Base-by-base conservation (phyloP, 2,113 vertebrate genomes). In the Oryzias celebensis region DNA sequence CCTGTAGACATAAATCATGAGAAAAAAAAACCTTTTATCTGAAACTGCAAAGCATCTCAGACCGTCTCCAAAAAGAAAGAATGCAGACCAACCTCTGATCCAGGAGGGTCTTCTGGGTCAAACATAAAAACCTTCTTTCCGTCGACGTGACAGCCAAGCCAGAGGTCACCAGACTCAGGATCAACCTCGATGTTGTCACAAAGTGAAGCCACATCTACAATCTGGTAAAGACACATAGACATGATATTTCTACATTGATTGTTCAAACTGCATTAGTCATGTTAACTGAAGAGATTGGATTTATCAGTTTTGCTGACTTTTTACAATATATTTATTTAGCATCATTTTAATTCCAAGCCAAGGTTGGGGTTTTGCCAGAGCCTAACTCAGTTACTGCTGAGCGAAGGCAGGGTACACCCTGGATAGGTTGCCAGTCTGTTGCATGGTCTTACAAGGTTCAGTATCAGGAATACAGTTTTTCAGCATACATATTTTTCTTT, bases 111-210 rank as follows among this genome's bases (percentile, higher is more conserved):
- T 16, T 93, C 80, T 1, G 87, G 82, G 76, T 94, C 87, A 0
- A 80, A 65, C 20, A 23, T 0, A 0, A 94, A 0, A 0, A 90
- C 0, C 74, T 94, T 98, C 81, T 85, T 77, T 43, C 6, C 91
- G 51, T 95, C 93, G 6, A 94, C 94, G 76, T 94, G 94, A 73
- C 94, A 95, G 41, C 95, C 96, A 55, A 83, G 8, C 95, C 93
- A 97, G 73, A 99, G 71, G 62, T 98, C 96, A 47, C 95, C 96
- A 0, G 92, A 94, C 43, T 80, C 69, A 23, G 83, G 89, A 42
- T 98, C 94, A 22, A 98, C 72, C 50, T 86, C 93, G 18, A 98
- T 52, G 46, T 98, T 98, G 85, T 98, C 97, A 0, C 87, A 77
- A 3, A 94, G 62, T 0, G 93, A 93, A 28, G 84, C 92, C 63